A percentile compares a stretch with the other conserved stretches of the same genome.
Evolutionary conservation across 1,140 invertebrate genomes (phyloP).

Genomic region (Cephus cinctus): DNA sequence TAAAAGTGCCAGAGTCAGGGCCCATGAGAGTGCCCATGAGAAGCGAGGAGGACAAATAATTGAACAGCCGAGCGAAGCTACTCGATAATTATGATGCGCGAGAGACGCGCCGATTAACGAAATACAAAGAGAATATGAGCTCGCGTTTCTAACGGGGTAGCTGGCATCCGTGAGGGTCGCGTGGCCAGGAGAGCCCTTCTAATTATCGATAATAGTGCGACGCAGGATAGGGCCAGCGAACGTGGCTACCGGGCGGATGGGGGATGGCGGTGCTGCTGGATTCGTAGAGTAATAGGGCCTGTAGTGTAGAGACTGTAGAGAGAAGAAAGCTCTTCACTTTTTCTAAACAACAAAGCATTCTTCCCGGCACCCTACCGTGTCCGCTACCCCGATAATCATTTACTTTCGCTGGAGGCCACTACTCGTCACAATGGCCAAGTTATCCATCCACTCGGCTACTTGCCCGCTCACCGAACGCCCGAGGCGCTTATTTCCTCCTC

Average conservation of each 20-base stretch:
- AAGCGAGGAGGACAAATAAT: no score
- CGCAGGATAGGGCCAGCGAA: constrained; percentile 18
- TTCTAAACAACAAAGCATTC: constrained; percentile 56
- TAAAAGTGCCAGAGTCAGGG: no score
- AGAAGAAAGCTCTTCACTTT: constrained; percentile 52
- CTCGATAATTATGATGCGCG: no score
- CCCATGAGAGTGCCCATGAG: no score
- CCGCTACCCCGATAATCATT: constrained; percentile 48
- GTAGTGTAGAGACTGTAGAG: no score
- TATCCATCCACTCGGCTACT: constrained; percentile 54
- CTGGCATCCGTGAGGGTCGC: no score
- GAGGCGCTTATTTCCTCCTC: no score
- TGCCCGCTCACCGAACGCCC: constrained; percentile 45
- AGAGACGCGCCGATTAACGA: no score
- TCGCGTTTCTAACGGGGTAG: no score
- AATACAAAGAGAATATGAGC: no score
- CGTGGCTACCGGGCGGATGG: neutral
- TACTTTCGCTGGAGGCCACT: constrained; percentile 50
- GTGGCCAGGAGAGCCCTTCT: constrained; percentile 52
- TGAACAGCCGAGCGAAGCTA: no score
- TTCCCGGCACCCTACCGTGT: constrained; percentile 38
- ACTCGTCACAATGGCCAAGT: constrained; percentile 53
- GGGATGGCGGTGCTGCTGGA: constrained; percentile 9
- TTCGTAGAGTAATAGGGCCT: constrained; percentile 27
- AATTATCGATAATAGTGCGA: constrained; percentile 53